These are phyloP conservation scores for Tetrao urogallus DNA, from an alignment of 2,113 vertebrate genomes.

Conservation along the genomic window DNA sequence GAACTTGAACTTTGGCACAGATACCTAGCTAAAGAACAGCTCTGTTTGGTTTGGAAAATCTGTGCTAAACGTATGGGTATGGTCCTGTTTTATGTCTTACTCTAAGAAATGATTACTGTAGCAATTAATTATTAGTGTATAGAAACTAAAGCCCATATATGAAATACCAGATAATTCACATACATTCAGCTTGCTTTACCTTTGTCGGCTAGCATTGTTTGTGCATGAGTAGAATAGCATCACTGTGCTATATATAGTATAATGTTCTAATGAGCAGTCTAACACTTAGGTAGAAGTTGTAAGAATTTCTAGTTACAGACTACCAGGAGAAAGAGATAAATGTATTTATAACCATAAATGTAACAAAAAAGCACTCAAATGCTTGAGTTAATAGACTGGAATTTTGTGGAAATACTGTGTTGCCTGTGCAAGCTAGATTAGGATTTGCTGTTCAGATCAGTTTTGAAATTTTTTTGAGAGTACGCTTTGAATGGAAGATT, in stretches of 20 bases:
- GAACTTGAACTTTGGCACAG: slow-evolving; percentile 1
- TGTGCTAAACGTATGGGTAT: background rate
- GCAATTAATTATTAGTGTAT: background rate
- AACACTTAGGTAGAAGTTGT: background rate
- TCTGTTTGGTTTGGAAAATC: slow-evolving; percentile 33
- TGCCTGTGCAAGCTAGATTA: background rate
- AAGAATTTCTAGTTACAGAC: background rate
- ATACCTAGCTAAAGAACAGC: background rate
- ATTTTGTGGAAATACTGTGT: background rate
- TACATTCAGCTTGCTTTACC: background rate
- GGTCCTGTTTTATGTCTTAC: background rate
- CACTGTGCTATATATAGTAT: background rate
- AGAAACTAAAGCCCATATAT: background rate
- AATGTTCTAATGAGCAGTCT: background rate
- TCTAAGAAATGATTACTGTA: background rate
- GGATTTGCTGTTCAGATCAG: background rate
- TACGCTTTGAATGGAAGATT: background rate
- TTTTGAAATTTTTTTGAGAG: background rate
- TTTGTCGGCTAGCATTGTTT: background rate
- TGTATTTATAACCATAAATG: background rate
- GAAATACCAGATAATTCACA: background rate
- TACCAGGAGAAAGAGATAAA: background rate
- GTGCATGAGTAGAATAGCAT: background rate
- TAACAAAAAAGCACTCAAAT: background rate
- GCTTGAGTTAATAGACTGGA: background rate